phyloP scores from a whole-genome alignment of 2,797 vertebrate genomes.

The Austrolebias charrua region DNA sequence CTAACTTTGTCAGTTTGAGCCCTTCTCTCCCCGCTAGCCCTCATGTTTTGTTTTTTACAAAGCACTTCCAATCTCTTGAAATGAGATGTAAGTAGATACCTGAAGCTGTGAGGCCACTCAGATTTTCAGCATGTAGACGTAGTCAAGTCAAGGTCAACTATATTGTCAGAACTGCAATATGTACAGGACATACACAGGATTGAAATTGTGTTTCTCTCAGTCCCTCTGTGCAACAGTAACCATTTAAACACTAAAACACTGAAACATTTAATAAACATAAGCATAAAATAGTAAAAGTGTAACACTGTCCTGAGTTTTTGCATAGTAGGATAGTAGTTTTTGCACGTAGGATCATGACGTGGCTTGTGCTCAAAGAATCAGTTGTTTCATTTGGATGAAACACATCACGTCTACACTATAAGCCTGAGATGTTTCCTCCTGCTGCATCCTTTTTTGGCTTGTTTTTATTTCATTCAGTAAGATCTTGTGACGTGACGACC shows the following conservation, averaged over 20 bases:
- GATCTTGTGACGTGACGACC: conserved; percentile 35
- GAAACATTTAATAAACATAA: too few relatives aligned
- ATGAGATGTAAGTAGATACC: conserved; percentile 33
- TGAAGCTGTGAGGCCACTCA: conserved; percentile 31
- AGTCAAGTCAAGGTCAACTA: too few relatives aligned
- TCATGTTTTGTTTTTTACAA: conserved; percentile 10
- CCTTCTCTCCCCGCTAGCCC: conserved; percentile 19
- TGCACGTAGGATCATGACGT: too few relatives aligned
- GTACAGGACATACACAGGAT: too few relatives aligned
- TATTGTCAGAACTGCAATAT: too few relatives aligned
- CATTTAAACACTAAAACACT: too few relatives aligned
- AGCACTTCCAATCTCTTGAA: conserved; percentile 1
- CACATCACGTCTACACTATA: too few relatives aligned
- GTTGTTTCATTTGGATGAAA: conserved; percentile 15
- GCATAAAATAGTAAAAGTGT: too few relatives aligned
- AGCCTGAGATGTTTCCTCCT: neutral
- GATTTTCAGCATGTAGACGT: conserved; percentile 6
- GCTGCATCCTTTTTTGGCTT: conserved; percentile 20
- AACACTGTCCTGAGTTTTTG: too few relatives aligned
- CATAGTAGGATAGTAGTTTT: too few relatives aligned
- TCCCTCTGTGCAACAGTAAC: too few relatives aligned
- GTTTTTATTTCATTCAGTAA: conserved; percentile 9
- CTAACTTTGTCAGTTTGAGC: conserved; percentile 3
- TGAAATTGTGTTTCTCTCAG: too few relatives aligned
- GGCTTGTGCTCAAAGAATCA: neutral